Evolutionary conservation across 2,888 invertebrate genomes (phyloP), one percentile per base, ranked within the genome.

Genomic region (Acleris cristana): DNA sequence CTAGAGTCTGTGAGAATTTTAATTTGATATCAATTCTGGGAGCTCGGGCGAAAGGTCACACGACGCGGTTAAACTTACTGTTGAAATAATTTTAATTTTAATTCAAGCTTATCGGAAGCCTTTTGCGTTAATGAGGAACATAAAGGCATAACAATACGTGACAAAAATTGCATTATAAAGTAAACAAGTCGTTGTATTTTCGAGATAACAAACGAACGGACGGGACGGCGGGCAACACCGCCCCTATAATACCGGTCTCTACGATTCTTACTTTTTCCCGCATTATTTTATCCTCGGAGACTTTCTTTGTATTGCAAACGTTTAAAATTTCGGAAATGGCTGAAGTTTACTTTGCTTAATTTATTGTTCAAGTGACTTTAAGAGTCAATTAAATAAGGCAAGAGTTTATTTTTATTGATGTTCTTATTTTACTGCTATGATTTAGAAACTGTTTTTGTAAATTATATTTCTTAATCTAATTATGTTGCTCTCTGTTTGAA

Each of bases 151-250:
- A 57, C 57, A 16, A 44, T 30, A 45, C 59, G 34, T 56, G 62
- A 57, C 62, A 62, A 66, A 66, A 62, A 66, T 62, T 53, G 56
- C 44, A 51, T 65, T 34, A 23, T 19, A 57, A 45, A 61, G 62
- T 57, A 57, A 66, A 62, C 66, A 57, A 53, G 34, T 57, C 52
- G 34, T 48, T 57, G 45, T 62, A 18, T 44, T 53, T 55, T 61
- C 44, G 66, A 53, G 57, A 57, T 67, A 67, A 62, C 62, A 66
- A 57, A 57, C 57, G 48, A 58, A 62, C 57, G 18, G 26, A 45
- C 53, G 45, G n/a, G 30, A 5, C 30, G 18, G n/a, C 55, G 40
- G 4, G 34, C 48, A 21, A 51, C 19, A 14, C 45, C 45, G 44
- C 53, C 60, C 34, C 65, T 34, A 34, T 53, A 66, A 60, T 34